These are phyloP conservation scores for Melanogrammus aeglefinus DNA, from an alignment of 2,797 vertebrate genomes.

Conservation along the genomic window DNA sequence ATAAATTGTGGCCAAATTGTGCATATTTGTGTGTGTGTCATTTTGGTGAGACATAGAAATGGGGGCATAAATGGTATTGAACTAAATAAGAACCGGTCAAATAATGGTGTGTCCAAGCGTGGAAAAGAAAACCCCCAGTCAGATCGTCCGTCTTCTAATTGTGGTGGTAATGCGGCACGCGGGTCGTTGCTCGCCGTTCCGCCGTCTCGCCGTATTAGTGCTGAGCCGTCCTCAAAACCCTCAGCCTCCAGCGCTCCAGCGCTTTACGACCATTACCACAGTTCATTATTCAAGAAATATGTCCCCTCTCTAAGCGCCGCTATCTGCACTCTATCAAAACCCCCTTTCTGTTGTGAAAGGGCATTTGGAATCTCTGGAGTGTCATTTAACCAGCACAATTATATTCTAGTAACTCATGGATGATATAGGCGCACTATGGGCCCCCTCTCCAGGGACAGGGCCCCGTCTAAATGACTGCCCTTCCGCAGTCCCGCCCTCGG, in stretches of 20 bases:
- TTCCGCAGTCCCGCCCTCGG: not conserved
- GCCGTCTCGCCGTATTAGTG: not conserved
- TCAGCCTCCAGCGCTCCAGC: conserved; percentile 11
- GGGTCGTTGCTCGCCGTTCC: not conserved
- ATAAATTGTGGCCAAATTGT: not conserved
- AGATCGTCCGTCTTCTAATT: not conserved
- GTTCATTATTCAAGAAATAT: conserved; percentile 46
- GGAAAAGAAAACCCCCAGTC: not conserved
- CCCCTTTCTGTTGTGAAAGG: conserved; percentile 38
- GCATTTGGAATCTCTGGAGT: conserved; percentile 41
- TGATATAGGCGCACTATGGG: not conserved
- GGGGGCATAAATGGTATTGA: not conserved
- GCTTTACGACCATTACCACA: conserved; percentile 29
- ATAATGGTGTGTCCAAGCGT: not conserved
- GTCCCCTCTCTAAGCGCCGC: conserved; percentile 11
- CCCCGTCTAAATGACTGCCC: not conserved
- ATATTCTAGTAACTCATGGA: conserved; percentile 34
- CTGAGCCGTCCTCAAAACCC: not conserved
- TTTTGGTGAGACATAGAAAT: not conserved
- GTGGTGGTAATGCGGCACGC: not conserved
- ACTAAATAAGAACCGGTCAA: not conserved
- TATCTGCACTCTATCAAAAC: conserved; percentile 10
- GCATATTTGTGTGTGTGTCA: not conserved
- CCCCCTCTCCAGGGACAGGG: not conserved
- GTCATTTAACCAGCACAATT: conserved; percentile 40